Percentiles rank a stretch among this genome's conserved stretches.
These are phyloP conservation scores for Anaspis maculata DNA, from an alignment of 2,888 invertebrate genomes.

Conservation along the genomic window DNA sequence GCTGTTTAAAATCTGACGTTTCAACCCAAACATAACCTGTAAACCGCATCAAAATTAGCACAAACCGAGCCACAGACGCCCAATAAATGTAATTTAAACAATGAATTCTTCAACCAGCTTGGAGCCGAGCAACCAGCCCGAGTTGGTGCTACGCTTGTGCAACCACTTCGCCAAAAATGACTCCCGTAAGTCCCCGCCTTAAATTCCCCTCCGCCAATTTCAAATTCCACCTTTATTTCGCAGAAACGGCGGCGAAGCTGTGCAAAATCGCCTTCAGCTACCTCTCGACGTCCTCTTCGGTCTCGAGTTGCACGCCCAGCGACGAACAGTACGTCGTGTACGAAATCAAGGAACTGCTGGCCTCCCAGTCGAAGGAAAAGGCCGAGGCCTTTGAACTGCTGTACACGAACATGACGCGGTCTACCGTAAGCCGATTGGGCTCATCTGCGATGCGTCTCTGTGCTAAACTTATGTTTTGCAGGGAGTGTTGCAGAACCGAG, in stretches of 20 bases:
- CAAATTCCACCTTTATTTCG: conserved; percentile 6
- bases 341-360: conserved; percentile 26
- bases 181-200: conserved; percentile 19
- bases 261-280: conserved; percentile 28
- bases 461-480: background rate
- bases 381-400: conserved; percentile 33
- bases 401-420: conserved; percentile 33
- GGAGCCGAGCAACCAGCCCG: conserved; percentile 19
- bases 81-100: no score
- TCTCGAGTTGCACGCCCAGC: conserved; percentile 16
- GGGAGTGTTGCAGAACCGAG: conserved; percentile 22
- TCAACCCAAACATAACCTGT: no score
- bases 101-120: conserved; percentile 18
- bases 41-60: no score
- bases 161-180: conserved; percentile 33
- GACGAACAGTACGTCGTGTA: conserved; percentile 29
- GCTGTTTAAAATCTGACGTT: no score
- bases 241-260: conserved; percentile 26
- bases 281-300: conserved; percentile 21
- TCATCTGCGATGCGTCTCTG: background rate
- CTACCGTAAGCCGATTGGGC: conserved; percentile 23
- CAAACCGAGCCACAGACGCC: no score
- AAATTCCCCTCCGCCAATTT: conserved; percentile 1
- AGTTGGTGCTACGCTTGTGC: conserved; percentile 33
- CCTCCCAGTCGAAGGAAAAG: conserved; percentile 24